Percentiles rank a stretch among this genome's conserved stretches.
These are phyloP conservation scores for Scaptomyza flava DNA, from an alignment of 2,888 invertebrate species.

Conservation along the genomic window DNA sequence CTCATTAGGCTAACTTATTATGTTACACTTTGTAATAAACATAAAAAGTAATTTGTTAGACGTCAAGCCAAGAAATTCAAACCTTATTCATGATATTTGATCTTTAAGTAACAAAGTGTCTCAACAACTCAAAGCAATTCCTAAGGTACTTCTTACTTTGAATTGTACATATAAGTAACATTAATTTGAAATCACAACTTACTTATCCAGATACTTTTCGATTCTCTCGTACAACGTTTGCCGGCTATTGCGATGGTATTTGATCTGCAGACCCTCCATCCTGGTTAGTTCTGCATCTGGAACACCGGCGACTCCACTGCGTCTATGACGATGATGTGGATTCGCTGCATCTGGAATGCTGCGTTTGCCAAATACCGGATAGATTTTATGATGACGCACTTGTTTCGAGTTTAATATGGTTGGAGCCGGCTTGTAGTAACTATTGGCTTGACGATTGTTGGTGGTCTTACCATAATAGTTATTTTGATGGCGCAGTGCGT, in stretches of 20 bases:
- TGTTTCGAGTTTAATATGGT: constrained; percentile 4
- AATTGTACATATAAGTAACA: too few relatives aligned
- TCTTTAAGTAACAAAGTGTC: too few relatives aligned
- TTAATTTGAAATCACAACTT: constrained; percentile 46
- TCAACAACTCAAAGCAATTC: too few relatives aligned
- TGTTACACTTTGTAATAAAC: too few relatives aligned
- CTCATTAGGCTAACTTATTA: too few relatives aligned
- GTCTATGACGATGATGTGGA: constrained; percentile 68
- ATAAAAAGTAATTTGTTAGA: too few relatives aligned
- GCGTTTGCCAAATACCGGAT: constrained; percentile 84
- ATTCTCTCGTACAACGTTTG: constrained; percentile 82
- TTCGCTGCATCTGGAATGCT: constrained; percentile 65
- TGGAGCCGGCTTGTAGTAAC: constrained; percentile 1
- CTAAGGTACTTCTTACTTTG: too few relatives aligned
- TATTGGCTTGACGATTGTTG: constrained; percentile 14
- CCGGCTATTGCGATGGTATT: constrained; percentile 82
- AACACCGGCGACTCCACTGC: constrained; percentile 66
- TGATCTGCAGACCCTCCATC: constrained; percentile 81
- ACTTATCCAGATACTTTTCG: constrained; percentile 83
- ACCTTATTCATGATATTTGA: too few relatives aligned
- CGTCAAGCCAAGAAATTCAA: too few relatives aligned
- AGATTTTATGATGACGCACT: constrained; percentile 74
- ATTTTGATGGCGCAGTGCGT: constrained; percentile 23
- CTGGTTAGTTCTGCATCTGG: constrained; percentile 65
- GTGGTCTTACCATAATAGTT: constrained; percentile 19